Percentiles rank a stretch among this genome's conserved stretches.
phyloP scores from a whole-genome alignment of 2,888 invertebrate genomes.

The Eupelmus urozonus region DNA sequence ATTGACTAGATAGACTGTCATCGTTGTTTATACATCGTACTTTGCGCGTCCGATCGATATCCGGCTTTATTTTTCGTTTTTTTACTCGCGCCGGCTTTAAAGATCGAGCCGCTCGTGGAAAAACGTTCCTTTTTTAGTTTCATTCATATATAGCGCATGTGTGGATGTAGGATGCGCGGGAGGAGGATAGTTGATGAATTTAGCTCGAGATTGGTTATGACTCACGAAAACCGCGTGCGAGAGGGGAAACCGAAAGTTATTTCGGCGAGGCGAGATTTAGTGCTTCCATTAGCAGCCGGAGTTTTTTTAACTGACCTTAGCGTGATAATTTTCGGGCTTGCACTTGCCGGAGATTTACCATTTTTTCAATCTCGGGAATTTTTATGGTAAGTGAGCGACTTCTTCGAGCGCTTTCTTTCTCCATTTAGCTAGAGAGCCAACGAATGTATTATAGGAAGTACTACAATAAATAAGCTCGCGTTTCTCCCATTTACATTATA shows the following conservation, averaged over 20 bases:
- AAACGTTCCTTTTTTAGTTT: not conserved
- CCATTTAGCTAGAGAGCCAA: too few species aligned
- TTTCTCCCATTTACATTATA: too few species aligned
- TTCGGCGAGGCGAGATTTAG: slow-evolving; percentile 46
- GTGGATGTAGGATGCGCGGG: slow-evolving; percentile 16
- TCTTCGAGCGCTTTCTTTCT: too few species aligned
- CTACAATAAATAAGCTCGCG: too few species aligned
- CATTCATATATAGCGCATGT: not conserved
- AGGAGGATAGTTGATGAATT: slow-evolving; percentile 54
- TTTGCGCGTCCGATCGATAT: too few species aligned
- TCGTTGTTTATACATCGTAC: too few species aligned
- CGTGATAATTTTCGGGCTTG: not conserved
- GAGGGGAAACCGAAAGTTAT: slow-evolving; percentile 46
- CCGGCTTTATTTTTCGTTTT: too few species aligned
- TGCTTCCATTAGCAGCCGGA: slow-evolving; percentile 53
- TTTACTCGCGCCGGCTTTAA: not conserved
- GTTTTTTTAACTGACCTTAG: slow-evolving; percentile 14
- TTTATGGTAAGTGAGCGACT: too few species aligned
- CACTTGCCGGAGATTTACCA: not conserved
- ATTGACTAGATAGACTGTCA: not conserved
- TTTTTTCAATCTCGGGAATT: not conserved
- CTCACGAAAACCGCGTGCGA: slow-evolving; percentile 51
- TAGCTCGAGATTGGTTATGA: slow-evolving; percentile 58
- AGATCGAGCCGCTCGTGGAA: not conserved
- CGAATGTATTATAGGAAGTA: too few species aligned